Evolutionary conservation across 1,140 invertebrate genomes (phyloP), one percentile per base, ranked within the genome.

Genomic region (Notospermus geniculatus): DNA sequence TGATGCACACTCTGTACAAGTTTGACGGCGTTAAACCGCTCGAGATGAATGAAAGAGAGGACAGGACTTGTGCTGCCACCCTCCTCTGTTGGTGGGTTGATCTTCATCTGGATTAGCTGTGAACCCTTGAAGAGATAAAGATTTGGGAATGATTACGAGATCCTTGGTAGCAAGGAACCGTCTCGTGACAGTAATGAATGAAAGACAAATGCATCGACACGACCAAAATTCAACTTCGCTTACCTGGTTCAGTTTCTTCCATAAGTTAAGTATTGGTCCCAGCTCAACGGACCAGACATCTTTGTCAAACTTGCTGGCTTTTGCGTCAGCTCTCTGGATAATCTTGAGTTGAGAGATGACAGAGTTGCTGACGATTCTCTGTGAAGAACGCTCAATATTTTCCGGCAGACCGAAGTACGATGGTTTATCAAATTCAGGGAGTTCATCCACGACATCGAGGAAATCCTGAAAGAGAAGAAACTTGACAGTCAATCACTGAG

Each of bases 361-460:
- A 55, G 84, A 77, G 28, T 79, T 78, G 56, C 88, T 88, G 15
- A 85, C 84, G 36, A 87, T 87, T 63, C 87, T 84, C 76, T 93
- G 89, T 83, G 89, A 89, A 54, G 89, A 87, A 61, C 87, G 81
- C 62, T 91, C 87, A 55, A 93, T 90, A 73, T 94, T 94, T 54
- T 87, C 86, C 1, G 92, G 90, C 13, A 94, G 74, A 11, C 90
- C 90, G 79, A 93, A 91, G 66, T 87, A 86, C 5, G 83, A 83
- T 2, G 90, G 88, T 17, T 83, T 81, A 70, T 92, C 89, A 53
- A 80, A 80, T 32, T 90, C 88, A 13, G 87, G 84, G 5, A 92
- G 72, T 52, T 75, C 77, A 50, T 86, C 84, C n/a, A 92, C 83
- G 13, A 83, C 69, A 41, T 84, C 83, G 0, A 86, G 57, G 63